phyloP scores from a whole-genome alignment of 2,797 vertebrate species.

The Melanotaenia maccullochi region DNA sequence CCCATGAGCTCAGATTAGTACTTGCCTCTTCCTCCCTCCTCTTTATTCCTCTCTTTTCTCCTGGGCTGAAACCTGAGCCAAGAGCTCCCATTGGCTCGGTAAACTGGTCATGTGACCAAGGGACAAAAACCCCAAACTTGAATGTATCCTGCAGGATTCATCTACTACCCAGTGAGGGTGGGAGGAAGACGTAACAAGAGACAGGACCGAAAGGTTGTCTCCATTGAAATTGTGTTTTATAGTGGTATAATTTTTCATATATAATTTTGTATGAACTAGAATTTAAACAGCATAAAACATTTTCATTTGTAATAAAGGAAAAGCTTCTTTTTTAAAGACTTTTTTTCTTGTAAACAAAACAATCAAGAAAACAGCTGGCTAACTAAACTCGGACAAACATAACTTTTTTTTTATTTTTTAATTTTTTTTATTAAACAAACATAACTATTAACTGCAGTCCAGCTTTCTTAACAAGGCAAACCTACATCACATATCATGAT shows the following conservation, averaged over 20 bases:
- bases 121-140: constrained; percentile 66
- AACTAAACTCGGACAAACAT: not conserved
- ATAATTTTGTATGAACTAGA: not conserved
- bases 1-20: constrained; percentile 63
- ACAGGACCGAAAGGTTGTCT: not conserved
- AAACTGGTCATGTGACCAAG: constrained; percentile 79
- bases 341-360: not conserved
- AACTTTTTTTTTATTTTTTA: not conserved
- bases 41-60: constrained; percentile 65
- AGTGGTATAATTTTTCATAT: not conserved
- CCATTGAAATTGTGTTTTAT: not conserved
- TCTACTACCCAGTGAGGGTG: constrained; percentile 26
- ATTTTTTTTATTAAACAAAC: not conserved
- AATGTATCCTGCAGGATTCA: constrained; percentile 54
- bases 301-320: not conserved
- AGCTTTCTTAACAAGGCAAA: not conserved
- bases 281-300: not conserved
- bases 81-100: constrained; percentile 74
- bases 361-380: not conserved
- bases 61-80: constrained; percentile 84
- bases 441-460: not conserved
- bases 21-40: constrained; percentile 70
- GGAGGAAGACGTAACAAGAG: not conserved
- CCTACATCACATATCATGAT: not conserved
- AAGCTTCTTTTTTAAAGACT: not conserved